Base-by-base conservation (phyloP, 2,113 vertebrate species). In the Gasterosteus nipponicus region DNA sequence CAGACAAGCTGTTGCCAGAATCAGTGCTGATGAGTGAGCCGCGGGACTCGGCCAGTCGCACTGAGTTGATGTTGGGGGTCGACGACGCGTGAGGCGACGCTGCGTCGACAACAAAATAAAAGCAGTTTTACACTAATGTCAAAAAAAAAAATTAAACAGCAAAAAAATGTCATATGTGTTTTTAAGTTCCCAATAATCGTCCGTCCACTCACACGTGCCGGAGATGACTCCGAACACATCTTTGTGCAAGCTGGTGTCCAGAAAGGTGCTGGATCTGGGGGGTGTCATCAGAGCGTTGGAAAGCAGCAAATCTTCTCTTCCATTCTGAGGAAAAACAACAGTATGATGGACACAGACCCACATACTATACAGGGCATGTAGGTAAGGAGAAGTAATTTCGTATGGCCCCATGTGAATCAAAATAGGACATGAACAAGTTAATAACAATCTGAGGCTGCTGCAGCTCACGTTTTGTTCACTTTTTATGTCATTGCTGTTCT, bases 201-300 rank as follows among this genome's bases (percentile, higher is more conserved):
- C 8, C 41, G 5, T 44, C 33, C 31, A 51, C 83, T 95, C 90
- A 99, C 98, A 95, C 64, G 97, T 96, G 88, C 97, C 97, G 16
- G 98, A 99, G 82, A 99, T 99, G 75, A 94, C 98, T n/a, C 97
- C 97, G 87, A 99, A 95, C 10, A 99, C 92, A 75, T 99, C 98
- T 92, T 98, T 99, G 92, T 98, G 97, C 69, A 98, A 94, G 70
- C 93, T 97, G 87, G 93, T 95, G 86, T 99, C 98, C 85, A 96
- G 58, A 0, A 95, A 92, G 70, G 93, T 96, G 83, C 93, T 95
- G 68, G 95, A 93, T 77, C 97, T 97, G 78, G 96, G 97, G 3
- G 97, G 97, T 0, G 97, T 98, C 88, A 96, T 94, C 69, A 96
- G 78, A 1, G 94, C 86, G 73, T 94, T 96, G 67, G 92, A 90